phyloP scores from a whole-genome alignment of 1,140 invertebrate species.

The Sesamia nonagrioides region DNA sequence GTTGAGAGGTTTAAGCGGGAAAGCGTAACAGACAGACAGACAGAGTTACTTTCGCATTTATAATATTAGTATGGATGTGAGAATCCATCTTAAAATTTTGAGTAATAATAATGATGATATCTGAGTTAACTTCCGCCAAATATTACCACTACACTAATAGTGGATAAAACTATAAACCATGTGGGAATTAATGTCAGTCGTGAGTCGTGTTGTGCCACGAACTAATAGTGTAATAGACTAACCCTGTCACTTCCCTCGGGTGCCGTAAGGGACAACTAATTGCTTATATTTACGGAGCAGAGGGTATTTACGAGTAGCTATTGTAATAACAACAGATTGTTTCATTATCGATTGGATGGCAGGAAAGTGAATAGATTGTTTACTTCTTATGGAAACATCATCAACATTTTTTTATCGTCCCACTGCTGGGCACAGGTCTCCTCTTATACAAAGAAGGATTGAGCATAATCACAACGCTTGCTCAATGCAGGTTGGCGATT shows the following conservation, averaged over 20 bases:
- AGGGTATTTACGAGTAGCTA: constrained; percentile 1
- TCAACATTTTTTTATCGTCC: too few relatives aligned
- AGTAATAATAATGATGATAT: not conserved
- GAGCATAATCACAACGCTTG: too few relatives aligned
- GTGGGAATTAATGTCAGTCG: constrained; percentile 7
- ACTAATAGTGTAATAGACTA: constrained; percentile 1
- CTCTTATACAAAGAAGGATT: too few relatives aligned
- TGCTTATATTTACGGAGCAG: constrained; percentile 29
- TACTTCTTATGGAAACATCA: not conserved
- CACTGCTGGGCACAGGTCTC: too few relatives aligned
- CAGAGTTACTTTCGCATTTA: too few relatives aligned
- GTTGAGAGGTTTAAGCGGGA: too few relatives aligned
- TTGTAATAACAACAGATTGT: constrained; percentile 20
- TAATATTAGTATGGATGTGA: too few relatives aligned
- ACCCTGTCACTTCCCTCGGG: constrained; percentile 10
- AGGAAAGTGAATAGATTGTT: not conserved
- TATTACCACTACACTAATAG: not conserved
- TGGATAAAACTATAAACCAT: not conserved
- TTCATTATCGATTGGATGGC: not conserved
- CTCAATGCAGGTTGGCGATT: too few relatives aligned
- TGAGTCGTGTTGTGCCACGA: not conserved
- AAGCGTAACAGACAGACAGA: too few relatives aligned
- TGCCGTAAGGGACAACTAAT: constrained; percentile 29
- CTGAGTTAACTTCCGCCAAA: not conserved
- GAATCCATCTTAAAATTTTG: too few relatives aligned